Base-by-base conservation (phyloP, 2,113 vertebrate species). In the Colistium nudipinnis region DNA sequence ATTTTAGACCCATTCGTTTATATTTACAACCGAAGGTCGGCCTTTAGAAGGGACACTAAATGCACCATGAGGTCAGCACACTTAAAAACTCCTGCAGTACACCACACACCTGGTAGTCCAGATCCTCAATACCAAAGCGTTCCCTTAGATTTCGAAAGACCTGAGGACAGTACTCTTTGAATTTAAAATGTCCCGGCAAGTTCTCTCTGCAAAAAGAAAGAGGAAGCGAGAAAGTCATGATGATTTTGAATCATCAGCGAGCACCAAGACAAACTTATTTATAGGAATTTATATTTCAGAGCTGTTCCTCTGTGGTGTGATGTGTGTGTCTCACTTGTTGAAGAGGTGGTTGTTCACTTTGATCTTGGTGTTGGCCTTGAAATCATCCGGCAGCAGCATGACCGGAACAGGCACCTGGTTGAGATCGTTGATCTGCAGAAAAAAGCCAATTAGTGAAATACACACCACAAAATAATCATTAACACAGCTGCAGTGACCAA, bases 321-420 rank as follows among this genome's bases (percentile, higher is more conserved):
- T 25, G 6, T 27, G 5, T 24, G n/a, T 31, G 7, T 36, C 67
- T 72, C 88, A 97, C 96, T 95, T 95, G 86, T 97, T 97, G 82
- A 98, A 98, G 77, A 98, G 95, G 75, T 98, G 96, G 82, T 98
- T 98, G 92, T 95, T 97, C 64, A 98, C 96, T 88, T 98, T 98
- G 87, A 98, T 95, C 87, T 98, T 98, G 27, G 95, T 97, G 91
- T 94, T 97, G 74, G 96, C 96, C 83, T 96, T 98, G 76, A 98
- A 98, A 87, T 98, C 96, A 45, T 98, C 96, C 1, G 96, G 96
- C 38, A 98, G 92, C 39, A 98, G 88, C 96, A 98, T 98, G 61
- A 98, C 96, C 0, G 96, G 96, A 51, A 94, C 93, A 0, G 96
- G 96, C 19, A 98, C 96, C 88, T 98, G 96, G 90, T 92, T 97